phyloP scores from a whole-genome alignment of 2,113 vertebrate species.

The Pongo abelii region DNA sequence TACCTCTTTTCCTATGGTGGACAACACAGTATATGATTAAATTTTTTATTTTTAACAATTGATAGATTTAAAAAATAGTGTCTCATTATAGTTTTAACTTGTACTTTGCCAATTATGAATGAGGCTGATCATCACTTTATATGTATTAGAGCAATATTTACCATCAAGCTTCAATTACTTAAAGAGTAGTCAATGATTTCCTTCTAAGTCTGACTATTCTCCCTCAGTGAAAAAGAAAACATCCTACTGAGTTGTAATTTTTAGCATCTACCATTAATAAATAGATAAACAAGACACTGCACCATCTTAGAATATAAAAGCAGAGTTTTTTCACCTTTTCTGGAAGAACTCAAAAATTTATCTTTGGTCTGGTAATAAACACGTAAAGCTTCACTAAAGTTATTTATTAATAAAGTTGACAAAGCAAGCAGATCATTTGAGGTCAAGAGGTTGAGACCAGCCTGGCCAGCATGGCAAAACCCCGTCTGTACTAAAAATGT shows the following conservation, averaged over 20 bases:
- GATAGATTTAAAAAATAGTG: not conserved
- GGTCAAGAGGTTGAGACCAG: no score
- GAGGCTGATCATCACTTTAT: not conserved
- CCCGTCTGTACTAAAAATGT: no score
- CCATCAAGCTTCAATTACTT: constrained; percentile 29
- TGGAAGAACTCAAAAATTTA: constrained; percentile 37
- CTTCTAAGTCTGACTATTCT: constrained; percentile 6
- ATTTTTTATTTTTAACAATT: constrained; percentile 10
- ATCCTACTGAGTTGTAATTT: constrained; percentile 12
- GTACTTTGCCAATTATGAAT: constrained; percentile 33
- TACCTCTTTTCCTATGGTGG: not conserved
- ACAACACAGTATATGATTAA: not conserved
- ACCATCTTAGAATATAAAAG: constrained; percentile 41
- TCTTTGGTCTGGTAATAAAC: constrained; percentile 21
- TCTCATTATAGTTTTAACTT: constrained; percentile 1
- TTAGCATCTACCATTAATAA: not conserved
- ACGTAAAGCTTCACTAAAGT: constrained; percentile 15
- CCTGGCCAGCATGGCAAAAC: no score
- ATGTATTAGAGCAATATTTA: constrained; percentile 12
- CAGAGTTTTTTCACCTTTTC: not conserved
- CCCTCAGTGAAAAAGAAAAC: not conserved
- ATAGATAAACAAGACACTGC: not conserved
- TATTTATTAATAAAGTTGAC: not conserved
- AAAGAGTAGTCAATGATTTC: constrained; percentile 20
- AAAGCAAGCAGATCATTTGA: no score